Base-by-base conservation (phyloP, 2,797 vertebrate species). In the Agapornis canus region DNA sequence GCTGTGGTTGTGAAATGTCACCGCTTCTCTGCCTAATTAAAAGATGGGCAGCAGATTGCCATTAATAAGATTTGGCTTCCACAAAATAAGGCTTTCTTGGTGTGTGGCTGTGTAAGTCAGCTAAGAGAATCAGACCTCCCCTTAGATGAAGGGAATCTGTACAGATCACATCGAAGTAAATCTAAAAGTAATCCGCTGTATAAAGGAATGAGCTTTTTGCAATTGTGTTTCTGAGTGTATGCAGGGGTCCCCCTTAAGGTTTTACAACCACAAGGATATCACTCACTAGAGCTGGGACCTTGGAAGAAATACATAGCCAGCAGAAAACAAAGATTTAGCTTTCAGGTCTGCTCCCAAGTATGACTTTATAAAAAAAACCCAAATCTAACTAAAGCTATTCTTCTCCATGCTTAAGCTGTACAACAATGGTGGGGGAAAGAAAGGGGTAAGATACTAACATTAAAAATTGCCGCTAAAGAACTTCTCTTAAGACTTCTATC, bases 121-220 rank as follows among this genome's bases (percentile, higher is more conserved):
- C 98, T 98, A 98, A 98, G 97, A 98, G 98, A 98, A 98, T 98
- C 98, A 98, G 98, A 98, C 98, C 98, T 98, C 98, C 98, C 97
- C 96, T 97, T 98, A 98, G 98, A 98, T 98, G 98, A 99, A 99
- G 98, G 97, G 97, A 97, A 97, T 98, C 98, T 98, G 79, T 40
- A 86, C 70, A 88, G 95, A 97, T 97, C 98, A 98, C 98, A 98
- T 98, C 96, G 97, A 98, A 98, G 97, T 98, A 98, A 98, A 98
- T 98, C 98, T 98, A 97, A 96, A 98, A 98, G 94, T 98, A 98
- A 98, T 98, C 98, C 98, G 97, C 96, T 97, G 96, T 94, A 98
- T 98, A 98, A 98, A 97, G 97, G 98, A 98, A 97, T 98, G 98
- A 97, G 98, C 98, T 98, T 98, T 98, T 96, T 78, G 92, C 97